Evolutionary conservation across 2,113 vertebrate genomes (phyloP), one percentile per base, ranked within the genome.

Genomic region (Abramis brama): DNA sequence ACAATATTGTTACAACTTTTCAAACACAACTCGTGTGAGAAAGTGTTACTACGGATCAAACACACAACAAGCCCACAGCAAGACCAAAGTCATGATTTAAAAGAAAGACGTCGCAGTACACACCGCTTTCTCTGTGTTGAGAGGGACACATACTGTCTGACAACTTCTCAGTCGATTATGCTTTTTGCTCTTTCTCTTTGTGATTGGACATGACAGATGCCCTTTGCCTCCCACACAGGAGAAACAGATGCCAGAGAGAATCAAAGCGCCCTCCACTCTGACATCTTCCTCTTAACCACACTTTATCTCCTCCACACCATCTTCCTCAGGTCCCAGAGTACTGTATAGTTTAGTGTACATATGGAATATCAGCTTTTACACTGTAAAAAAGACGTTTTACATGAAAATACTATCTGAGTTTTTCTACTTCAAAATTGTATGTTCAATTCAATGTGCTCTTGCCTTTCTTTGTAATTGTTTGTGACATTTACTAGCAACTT

Each of bases 191-290:
- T 68, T 82, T 82, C 71, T 85, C 30, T 80, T 70, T 15, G n/a
- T 82, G 78, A 89, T 89, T 50, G 6, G 83, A 87, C 71, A 89
- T 85, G 85, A 89, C 85, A 89, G 87, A 71, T 86, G 85, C 82
- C 82, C 82, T 87, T 86, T 89, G 79, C 60, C 77, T 82, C 77
- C 52, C 85, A 78, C 78, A 78, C 55, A 17, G 60, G 62, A 86
- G 77, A 81, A 86, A 85, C 78, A 88, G 81, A 88, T 84, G 82
- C 85, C 71, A 50, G 71, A 39, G 71, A 82, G 50, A 86, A 86
- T 75, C 33, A 86, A 76, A 66, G 79, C 21, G 4, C 12, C 10
- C 59, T 76, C 7, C 23, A 1, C 55, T 47, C 25, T 39, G 33
- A 71, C 62, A 23, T 64, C 43, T 15, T 50, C 45, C 39, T 60